phyloP scores from a whole-genome alignment of 2,113 vertebrate genomes.

The Siniperca chuatsi region DNA sequence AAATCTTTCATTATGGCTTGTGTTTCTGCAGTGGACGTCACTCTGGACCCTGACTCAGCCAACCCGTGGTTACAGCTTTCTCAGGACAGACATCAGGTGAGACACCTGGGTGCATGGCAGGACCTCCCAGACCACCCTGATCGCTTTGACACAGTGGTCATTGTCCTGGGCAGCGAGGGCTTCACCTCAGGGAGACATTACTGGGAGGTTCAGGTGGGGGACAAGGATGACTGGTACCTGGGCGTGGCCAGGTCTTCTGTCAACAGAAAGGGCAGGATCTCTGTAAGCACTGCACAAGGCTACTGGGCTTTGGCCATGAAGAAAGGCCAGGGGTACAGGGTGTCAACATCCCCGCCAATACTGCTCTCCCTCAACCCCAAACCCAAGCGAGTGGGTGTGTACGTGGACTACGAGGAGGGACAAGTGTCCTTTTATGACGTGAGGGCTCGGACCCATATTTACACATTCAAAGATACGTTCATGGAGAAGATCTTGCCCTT shows the following conservation, averaged over 20 bases:
- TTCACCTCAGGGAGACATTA: conserved; percentile 82
- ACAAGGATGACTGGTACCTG: conserved; percentile 87
- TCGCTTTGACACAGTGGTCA: conserved; percentile 85
- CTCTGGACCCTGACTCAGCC: conserved; percentile 83
- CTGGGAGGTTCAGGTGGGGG: conserved; percentile 87
- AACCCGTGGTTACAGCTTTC: conserved; percentile 87
- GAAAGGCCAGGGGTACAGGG: conserved; percentile 82
- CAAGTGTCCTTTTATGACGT: conserved; percentile 90
- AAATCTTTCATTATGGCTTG: not conserved
- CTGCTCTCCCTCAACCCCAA: conserved; percentile 78
- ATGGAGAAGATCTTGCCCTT: conserved; percentile 88
- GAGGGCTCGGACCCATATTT: conserved; percentile 83
- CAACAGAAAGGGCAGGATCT: conserved; percentile 84
- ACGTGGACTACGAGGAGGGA: conserved; percentile 90
- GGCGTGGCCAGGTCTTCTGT: conserved; percentile 82
- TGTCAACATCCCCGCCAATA: conserved; percentile 77
- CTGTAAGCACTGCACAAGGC: conserved; percentile 81
- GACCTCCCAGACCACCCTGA: conserved; percentile 80
- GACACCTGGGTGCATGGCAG: conserved; percentile 84
- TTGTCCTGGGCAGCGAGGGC: conserved; percentile 78
- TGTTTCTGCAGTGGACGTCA: conserved; percentile 76
- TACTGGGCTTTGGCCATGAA: conserved; percentile 88
- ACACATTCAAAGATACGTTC: conserved; percentile 88
- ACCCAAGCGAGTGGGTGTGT: conserved; percentile 87
- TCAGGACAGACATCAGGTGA: conserved; percentile 82